Percentiles rank a stretch among this genome's conserved stretches.
phyloP scores from a whole-genome alignment of 2,113 vertebrate species.

The Saguinus imperator region DNA sequence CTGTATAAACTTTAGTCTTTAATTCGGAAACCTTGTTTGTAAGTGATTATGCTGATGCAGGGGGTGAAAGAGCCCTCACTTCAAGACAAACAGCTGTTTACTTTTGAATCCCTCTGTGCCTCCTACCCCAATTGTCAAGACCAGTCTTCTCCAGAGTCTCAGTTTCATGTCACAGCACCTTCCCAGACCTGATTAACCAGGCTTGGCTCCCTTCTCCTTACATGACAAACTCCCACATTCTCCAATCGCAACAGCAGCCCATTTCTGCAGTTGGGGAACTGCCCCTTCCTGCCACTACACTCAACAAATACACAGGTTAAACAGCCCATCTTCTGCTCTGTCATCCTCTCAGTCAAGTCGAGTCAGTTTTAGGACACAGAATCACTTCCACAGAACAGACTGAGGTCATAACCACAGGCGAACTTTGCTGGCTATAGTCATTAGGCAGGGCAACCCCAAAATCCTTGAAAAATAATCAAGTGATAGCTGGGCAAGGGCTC shows the following conservation, averaged over 20 bases:
- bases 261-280: background rate
- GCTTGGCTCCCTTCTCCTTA: background rate
- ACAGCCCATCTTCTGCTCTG: background rate
- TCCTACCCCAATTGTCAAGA: background rate
- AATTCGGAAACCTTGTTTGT: background rate
- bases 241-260: background rate
- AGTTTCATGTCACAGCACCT: background rate
- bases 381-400: background rate
- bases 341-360: background rate
- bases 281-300: background rate
- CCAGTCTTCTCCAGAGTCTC: background rate
- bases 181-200: background rate
- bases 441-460: background rate
- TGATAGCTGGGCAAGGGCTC: background rate
- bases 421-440: background rate
- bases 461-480: background rate
- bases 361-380: background rate
- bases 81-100: background rate
- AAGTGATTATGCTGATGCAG: fast-evolving
- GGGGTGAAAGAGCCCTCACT: background rate
- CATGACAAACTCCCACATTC: background rate
- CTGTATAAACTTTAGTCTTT: background rate
- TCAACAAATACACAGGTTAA: background rate
- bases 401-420: background rate
- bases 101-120: background rate